A percentile compares a stretch with the other conserved stretches of the same genome.
Evolutionary conservation across 1,140 invertebrate genomes (phyloP).

Genomic region (Diprion similis): DNA sequence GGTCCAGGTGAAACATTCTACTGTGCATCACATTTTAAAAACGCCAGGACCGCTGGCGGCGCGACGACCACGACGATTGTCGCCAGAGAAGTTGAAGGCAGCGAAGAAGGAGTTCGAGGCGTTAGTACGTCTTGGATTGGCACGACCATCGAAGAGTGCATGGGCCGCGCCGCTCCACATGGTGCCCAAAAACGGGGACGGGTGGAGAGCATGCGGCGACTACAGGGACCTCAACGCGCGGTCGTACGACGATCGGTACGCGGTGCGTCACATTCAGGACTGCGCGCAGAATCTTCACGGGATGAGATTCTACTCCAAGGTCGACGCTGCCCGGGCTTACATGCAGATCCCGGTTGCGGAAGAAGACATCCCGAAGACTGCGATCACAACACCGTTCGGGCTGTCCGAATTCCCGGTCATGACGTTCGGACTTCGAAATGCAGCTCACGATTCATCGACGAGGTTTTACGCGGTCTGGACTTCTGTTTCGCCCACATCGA

Average conservation of each 20-base stretch:
- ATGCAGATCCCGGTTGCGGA: conserved; percentile 40
- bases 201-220: conserved; percentile 46
- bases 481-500: conserved; percentile 35
- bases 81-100: conserved; percentile 40
- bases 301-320: conserved; percentile 46
- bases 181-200: conserved; percentile 54
- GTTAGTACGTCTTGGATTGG: conserved; percentile 39
- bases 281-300: conserved; percentile 42
- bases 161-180: conserved; percentile 49
- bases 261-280: conserved; percentile 36
- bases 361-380: conserved; percentile 32
- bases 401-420: conserved; percentile 19
- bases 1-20: conserved; percentile 26
- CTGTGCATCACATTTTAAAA: conserved; percentile 42
- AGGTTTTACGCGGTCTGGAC: conserved; percentile 18
- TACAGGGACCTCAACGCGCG: conserved; percentile 45
- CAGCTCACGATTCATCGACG: conserved; percentile 21
- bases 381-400: neutral
- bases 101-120: conserved; percentile 50
- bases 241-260: conserved; percentile 48
- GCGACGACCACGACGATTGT: conserved; percentile 38
- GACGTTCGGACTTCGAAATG: conserved; percentile 34
- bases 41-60: conserved; percentile 49
- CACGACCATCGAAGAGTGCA: conserved; percentile 42
- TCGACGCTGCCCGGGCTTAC: conserved; percentile 58